Percentiles rank a stretch among this genome's conserved stretches.
These are phyloP conservation scores for Papilio dardanus DNA, from an alignment of 1,140 invertebrate genomes.

Conservation along the genomic window DNA sequence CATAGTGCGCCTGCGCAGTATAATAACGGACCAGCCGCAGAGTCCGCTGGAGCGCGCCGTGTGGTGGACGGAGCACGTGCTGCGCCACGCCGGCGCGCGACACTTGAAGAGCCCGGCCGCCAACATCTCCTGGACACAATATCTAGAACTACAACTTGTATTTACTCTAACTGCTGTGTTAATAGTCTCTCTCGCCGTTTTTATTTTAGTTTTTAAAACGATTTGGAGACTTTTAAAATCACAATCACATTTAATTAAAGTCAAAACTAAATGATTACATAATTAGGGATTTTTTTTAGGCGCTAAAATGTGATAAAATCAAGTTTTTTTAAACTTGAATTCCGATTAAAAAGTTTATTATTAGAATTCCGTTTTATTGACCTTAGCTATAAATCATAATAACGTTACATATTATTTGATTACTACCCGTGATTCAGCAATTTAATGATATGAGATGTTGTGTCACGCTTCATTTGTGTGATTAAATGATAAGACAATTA, in stretches of 20 bases:
- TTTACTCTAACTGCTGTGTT: not conserved
- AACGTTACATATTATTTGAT: no score
- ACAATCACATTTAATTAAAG: not conserved
- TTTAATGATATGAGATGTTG: no score
- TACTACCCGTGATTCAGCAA: no score
- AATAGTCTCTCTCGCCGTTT: not conserved
- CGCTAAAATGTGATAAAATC: no score
- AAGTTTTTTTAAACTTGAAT: no score
- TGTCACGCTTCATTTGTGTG: no score
- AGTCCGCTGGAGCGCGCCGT: constrained; percentile 74
- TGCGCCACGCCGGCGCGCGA: constrained; percentile 76
- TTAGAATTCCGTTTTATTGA: no score
- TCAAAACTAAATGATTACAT: not conserved
- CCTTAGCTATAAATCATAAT: no score
- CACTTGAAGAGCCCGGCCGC: constrained; percentile 79
- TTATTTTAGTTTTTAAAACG: not conserved
- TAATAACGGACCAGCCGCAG: constrained; percentile 80
- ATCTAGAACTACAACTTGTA: constrained; percentile 78
- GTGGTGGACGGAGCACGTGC: constrained; percentile 79
- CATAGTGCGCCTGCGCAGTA: constrained; percentile 56
- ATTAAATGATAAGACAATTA: no score
- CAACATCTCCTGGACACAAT: constrained; percentile 72
- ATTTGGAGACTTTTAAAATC: not conserved
- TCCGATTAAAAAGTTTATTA: no score
- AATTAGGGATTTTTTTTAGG: no score